Percentiles rank a stretch among this genome's conserved stretches.
These are phyloP conservation scores for Agrotis ipsilon DNA, from an alignment of 2,888 invertebrate genomes.

Conservation along the genomic window DNA sequence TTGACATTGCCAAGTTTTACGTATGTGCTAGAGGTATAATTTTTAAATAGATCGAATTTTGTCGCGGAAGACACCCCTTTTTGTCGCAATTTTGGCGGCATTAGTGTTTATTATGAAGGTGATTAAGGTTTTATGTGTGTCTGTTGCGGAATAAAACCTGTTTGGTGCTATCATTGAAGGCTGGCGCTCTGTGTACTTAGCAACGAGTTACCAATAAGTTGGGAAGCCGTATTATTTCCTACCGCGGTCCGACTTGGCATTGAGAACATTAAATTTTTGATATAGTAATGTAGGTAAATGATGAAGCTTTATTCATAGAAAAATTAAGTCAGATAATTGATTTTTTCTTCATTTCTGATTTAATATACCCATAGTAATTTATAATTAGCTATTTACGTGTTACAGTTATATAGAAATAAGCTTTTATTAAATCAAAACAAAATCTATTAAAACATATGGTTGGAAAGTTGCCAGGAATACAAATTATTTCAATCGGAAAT, in stretches of 20 bases:
- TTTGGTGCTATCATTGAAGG: conserved; percentile 55
- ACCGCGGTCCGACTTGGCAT: conserved; percentile 70
- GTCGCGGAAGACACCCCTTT: conserved; percentile 53
- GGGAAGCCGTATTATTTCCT: conserved; percentile 77
- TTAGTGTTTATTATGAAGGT: conserved; percentile 40
- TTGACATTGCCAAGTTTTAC: conserved; percentile 58
- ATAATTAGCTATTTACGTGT: background rate
- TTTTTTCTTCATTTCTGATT: background rate
- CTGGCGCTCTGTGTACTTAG: conserved; percentile 38
- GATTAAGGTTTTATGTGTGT: conserved; percentile 48
- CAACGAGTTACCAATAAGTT: conserved; percentile 51
- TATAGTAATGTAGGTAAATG: conserved; percentile 61
- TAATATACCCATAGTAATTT: background rate
- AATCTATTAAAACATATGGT: conserved; percentile 14
- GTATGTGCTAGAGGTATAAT: conserved; percentile 31
- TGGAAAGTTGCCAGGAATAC: conserved; percentile 54
- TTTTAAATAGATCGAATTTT: conserved; percentile 47
- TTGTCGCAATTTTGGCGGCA: conserved; percentile 59
- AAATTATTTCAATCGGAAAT: conserved; percentile 47
- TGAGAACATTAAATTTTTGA: conserved; percentile 72
- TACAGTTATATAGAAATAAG: background rate
- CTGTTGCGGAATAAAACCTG: conserved; percentile 57
- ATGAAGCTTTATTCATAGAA: conserved; percentile 52
- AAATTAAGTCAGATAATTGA: conserved; percentile 12
- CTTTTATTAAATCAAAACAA: conserved; percentile 31